A percentile compares a stretch with the other conserved stretches of the same genome.
Conservation (phyloP, 2,797 vertebrate genomes). For the Typhlichthys subterraneus region DNA sequence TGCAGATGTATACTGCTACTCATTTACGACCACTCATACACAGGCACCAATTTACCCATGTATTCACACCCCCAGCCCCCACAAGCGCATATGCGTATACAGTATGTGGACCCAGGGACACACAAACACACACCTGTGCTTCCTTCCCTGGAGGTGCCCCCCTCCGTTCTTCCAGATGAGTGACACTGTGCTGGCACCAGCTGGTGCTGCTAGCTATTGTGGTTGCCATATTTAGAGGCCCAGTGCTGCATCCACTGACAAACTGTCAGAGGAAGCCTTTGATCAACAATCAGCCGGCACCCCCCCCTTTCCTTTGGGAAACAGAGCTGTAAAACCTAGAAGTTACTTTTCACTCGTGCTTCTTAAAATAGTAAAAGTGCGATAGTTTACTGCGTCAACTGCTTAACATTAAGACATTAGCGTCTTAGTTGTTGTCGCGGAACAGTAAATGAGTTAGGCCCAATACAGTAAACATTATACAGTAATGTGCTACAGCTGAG, state of each 20-base stretch:
- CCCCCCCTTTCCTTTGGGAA: constrained; percentile 32
- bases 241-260: constrained; percentile 36
- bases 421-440: constrained; percentile 28
- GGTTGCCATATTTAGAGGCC: constrained; percentile 63
- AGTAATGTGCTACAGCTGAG: constrained; percentile 7
- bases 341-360: no score
- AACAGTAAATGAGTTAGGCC: constrained; percentile 35
- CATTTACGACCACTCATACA: constrained; percentile 12
- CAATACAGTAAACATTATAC: constrained; percentile 40
- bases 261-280: constrained; percentile 56
- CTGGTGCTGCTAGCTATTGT: constrained; percentile 50
- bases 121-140: constrained; percentile 9
- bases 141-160: constrained; percentile 11
- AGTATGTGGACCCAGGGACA: not conserved
- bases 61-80: constrained; percentile 2
- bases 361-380: no score
- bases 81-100: not conserved
- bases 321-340: constrained; percentile 20
- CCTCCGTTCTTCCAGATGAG: constrained; percentile 28
- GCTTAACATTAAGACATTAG: constrained; percentile 25
- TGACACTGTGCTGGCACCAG: constrained; percentile 33
- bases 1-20: constrained; percentile 7
- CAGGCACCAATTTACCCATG: constrained; percentile 11
- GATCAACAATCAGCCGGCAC: constrained; percentile 34
- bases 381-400: not conserved